These are phyloP conservation scores for Thysanoteuthis rhombus DNA, from an alignment of 2,888 invertebrate species.

Conservation along the genomic window DNA sequence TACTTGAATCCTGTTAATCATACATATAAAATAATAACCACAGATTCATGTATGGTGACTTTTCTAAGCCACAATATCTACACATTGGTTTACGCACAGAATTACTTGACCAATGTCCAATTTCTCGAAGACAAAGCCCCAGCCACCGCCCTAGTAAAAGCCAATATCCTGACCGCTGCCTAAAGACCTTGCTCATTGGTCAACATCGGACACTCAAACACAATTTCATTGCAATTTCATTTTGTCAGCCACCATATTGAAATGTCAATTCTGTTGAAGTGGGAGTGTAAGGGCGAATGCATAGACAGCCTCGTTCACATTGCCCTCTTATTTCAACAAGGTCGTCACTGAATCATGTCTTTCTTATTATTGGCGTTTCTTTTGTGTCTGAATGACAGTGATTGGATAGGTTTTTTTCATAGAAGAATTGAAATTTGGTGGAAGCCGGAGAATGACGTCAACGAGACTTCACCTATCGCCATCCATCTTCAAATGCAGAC, in stretches of 20 bases:
- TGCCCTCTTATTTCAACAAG: not conserved
- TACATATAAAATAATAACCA: not conserved
- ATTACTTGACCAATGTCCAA: not conserved
- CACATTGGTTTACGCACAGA: not conserved
- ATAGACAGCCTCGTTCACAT: not conserved
- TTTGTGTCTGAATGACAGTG: not conserved
- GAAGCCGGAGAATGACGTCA: not conserved
- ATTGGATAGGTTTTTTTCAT: not conserved
- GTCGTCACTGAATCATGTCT: not conserved
- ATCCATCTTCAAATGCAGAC: not conserved
- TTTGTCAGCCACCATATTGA: constrained; percentile 12
- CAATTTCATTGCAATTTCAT: not conserved
- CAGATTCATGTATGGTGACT: not conserved
- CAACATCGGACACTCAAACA: not conserved
- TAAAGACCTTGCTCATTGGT: not conserved
- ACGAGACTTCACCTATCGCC: not conserved
- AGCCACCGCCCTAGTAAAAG: not conserved
- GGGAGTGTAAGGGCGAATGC: not conserved
- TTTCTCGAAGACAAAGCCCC: not conserved
- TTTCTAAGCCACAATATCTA: not conserved
- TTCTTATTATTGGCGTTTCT: not conserved
- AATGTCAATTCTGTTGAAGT: not conserved
- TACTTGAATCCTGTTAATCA: not conserved
- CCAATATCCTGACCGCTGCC: constrained; percentile 12
- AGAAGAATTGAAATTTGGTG: not conserved